These are phyloP conservation scores for Istiophorus platypterus DNA, from an alignment of 2,113 vertebrate genomes.

Conservation along the genomic window DNA sequence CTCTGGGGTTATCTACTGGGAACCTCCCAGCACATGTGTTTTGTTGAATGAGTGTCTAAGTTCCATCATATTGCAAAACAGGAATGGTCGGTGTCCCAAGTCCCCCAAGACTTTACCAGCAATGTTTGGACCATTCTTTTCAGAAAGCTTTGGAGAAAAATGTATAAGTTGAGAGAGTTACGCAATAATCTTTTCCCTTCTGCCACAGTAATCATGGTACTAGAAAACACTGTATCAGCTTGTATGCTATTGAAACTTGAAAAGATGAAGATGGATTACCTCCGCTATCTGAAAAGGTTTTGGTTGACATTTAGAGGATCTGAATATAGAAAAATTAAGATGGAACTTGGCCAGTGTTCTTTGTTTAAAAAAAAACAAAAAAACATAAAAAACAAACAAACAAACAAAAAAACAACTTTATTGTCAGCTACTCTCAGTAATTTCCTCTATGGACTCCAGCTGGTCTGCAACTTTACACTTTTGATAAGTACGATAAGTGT, in stretches of 20 bases:
- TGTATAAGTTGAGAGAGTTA: neutral
- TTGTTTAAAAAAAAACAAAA: neutral
- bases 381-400: too few relatives aligned
- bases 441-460: neutral
- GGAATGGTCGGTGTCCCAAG: neutral
- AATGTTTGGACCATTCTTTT: neutral
- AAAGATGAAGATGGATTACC: neutral
- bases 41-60: slow-evolving; percentile 39
- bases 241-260: neutral
- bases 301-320: neutral
- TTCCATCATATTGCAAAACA: neutral
- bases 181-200: neutral
- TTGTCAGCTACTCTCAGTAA: neutral
- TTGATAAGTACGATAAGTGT: neutral
- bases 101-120: neutral
- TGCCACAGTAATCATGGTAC: neutral
- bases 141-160: neutral
- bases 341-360: neutral
- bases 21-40: slow-evolving; percentile 48
- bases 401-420: too few relatives aligned
- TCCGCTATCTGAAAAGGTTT: too few relatives aligned
- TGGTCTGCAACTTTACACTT: neutral
- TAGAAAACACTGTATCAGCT: neutral
- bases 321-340: neutral
- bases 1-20: slow-evolving; percentile 64